Percentiles rank a stretch among this genome's conserved stretches.
These are phyloP conservation scores for Azorinus chamasolen DNA, from an alignment of 2,888 invertebrate species.

Conservation along the genomic window DNA sequence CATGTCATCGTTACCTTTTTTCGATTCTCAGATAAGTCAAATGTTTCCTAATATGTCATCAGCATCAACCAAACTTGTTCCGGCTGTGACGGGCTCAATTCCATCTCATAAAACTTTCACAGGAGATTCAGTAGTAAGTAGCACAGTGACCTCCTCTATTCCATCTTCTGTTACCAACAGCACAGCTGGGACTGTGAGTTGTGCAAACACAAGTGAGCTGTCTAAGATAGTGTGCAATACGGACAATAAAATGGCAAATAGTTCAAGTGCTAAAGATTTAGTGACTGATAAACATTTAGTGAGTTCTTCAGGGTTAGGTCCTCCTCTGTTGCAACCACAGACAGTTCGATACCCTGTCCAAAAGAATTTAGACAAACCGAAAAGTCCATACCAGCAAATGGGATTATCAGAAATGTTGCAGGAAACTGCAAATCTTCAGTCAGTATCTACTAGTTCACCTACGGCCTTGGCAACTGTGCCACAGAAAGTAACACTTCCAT, in stretches of 20 bases:
- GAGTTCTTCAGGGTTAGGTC: conserved; percentile 22
- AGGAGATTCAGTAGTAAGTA: conserved; percentile 34
- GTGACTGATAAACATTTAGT: background rate
- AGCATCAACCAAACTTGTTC: conserved; percentile 49
- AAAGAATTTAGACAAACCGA: conserved; percentile 39
- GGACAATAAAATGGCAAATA: conserved; percentile 57
- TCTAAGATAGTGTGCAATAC: conserved; percentile 56
- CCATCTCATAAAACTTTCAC: conserved; percentile 52
- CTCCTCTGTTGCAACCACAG: conserved; percentile 51
- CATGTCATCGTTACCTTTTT: conserved; percentile 29
- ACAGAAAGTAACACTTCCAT: background rate
- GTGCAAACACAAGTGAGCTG: conserved; percentile 1
- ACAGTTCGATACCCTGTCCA: conserved; percentile 40
- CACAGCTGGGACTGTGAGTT: conserved; percentile 8
- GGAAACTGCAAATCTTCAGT: conserved; percentile 57
- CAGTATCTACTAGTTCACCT: conserved; percentile 16
- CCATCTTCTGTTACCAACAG: conserved; percentile 10
- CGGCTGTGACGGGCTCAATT: conserved; percentile 57
- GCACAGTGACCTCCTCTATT: background rate
- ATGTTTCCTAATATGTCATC: conserved; percentile 25
- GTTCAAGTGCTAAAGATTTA: conserved; percentile 18
- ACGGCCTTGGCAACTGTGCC: conserved; percentile 1
- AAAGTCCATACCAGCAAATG: conserved; percentile 58
- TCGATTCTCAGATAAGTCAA: conserved; percentile 19
- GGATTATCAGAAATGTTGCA: conserved; percentile 65